Percentiles rank a stretch among this genome's conserved stretches.
phyloP scores from a whole-genome alignment of 2,888 invertebrate genomes.

The Troides aeacus region DNA sequence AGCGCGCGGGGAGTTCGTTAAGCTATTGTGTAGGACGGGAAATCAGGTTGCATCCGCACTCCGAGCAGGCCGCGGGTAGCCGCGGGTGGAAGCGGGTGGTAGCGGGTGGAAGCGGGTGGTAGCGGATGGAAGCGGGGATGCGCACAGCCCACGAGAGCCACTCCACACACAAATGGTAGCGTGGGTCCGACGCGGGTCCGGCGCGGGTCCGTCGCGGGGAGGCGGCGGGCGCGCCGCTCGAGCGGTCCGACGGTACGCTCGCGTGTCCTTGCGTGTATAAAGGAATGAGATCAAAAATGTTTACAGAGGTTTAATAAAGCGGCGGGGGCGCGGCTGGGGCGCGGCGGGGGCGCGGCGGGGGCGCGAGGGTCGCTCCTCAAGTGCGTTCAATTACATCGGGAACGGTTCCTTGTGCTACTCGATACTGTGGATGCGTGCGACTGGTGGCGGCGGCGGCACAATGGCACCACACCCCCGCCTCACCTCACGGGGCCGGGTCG shows the following conservation, averaged over 20 bases:
- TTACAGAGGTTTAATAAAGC: constrained; percentile 20
- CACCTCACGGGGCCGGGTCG: background rate
- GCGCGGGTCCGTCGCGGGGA: constrained; percentile 59
- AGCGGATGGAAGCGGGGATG: constrained; percentile 49
- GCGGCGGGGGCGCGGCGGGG: background rate
- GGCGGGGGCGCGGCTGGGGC: background rate
- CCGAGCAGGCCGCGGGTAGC: constrained; percentile 58
- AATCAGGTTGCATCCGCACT: constrained; percentile 59
- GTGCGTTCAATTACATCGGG: background rate
- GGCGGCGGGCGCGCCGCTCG: constrained; percentile 25
- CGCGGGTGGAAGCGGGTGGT: constrained; percentile 55
- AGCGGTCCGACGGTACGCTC: constrained; percentile 16
- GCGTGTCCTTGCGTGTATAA: constrained; percentile 22
- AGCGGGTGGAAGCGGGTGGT: constrained; percentile 43
- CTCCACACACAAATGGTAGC: constrained; percentile 76
- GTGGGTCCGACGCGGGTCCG: constrained; percentile 50
- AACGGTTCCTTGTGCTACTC: background rate
- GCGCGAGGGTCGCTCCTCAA: background rate
- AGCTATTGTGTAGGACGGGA: constrained; percentile 59
- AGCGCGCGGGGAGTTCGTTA: constrained; percentile 33
- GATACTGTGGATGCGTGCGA: background rate
- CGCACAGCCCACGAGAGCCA: constrained; percentile 50
- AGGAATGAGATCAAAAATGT: constrained; percentile 29
- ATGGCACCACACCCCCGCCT: background rate
- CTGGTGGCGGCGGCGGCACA: background rate